Evolutionary conservation across 30 jellyfish, hydroid and myxozoan genomes (phyloP).

Genomic region (Euphysa ruthae): DNA sequence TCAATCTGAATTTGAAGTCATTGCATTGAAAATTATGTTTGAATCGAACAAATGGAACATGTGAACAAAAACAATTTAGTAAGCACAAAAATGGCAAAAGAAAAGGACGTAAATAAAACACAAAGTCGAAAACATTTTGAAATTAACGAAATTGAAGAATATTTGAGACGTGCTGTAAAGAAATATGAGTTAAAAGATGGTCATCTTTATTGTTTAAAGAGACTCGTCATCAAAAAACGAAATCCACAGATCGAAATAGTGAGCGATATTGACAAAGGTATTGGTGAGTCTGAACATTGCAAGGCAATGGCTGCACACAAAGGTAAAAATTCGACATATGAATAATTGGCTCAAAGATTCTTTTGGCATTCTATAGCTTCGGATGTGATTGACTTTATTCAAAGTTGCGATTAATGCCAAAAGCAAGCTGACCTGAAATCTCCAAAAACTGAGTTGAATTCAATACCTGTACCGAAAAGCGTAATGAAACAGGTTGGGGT

Average conservation of each 20-base stretch:
- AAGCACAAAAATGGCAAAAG: too few species aligned
- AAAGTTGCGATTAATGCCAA: constrained; percentile 16
- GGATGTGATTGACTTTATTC: constrained; percentile 4
- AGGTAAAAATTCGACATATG: constrained; percentile 7
- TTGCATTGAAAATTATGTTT: too few species aligned
- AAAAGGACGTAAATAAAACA: too few species aligned
- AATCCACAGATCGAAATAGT: constrained; percentile 11
- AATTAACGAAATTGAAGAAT: too few species aligned
- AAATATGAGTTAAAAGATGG: neutral
- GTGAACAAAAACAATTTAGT: too few species aligned
- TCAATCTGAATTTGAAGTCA: too few species aligned
- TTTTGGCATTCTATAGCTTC: too few species aligned
- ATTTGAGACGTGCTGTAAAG: constrained; percentile 10
- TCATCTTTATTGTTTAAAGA: neutral
- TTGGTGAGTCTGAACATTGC: constrained; percentile 19
- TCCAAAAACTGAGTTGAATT: neutral
- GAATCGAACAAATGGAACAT: too few species aligned
- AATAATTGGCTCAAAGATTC: constrained; percentile 6
- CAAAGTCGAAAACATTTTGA: too few species aligned
- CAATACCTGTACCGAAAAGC: constrained; percentile 12
- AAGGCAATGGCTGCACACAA: constrained; percentile 9
- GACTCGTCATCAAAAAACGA: constrained; percentile 6
- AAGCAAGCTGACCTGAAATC: neutral
- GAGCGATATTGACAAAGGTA: constrained; percentile 15
- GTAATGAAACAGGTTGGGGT: constrained; percentile 29